Evolutionary conservation across 2,888 invertebrate species (phyloP), one percentile per base, ranked within the genome.

Genomic region (Calliopum simillimum): DNA sequence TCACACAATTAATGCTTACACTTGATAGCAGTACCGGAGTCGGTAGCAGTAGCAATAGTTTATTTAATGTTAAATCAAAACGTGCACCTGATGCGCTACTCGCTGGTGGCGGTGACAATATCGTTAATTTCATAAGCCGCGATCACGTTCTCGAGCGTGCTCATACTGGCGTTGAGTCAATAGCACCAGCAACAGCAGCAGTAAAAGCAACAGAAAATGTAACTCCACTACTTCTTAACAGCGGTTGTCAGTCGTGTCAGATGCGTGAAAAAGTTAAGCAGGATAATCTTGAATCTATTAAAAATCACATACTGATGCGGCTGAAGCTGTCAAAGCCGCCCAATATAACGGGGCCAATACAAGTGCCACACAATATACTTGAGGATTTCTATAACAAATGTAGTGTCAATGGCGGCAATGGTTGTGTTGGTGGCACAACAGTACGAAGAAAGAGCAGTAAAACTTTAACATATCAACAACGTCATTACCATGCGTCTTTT

Each of bases 261-360:
- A 85, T 88, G 63, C 84, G 88, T 76, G 89, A 90, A 77, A 88
- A 89, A 83, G 87, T 89, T 66, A 88, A 90, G 76, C 88, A 89
- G 78, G 88, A 90, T 78, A 90, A 89, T 80, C 86, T 91, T 73
- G 88, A 88, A 79, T 88, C 89, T 69, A 91, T 92, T 77, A 90
- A 91, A 81, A 88, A 89, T 82, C 90, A 90, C 82, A 88, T 91
- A 72, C 86, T 91, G 71, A 88, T 88, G 75, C 90, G 91, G 78
- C 87, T 91, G 72, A 90, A 91, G 74, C 87, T 91, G 80, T 86
- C 88, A 71, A 88, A 88, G 77, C 88, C 90, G 58, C 91, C 91
- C 51, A 91, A 91, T 81, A 90, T 90, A 71, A 90, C 91, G 19
- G 85, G 89, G 77, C 90, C 91, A 25, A 86, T 87, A 65, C 71